These are phyloP conservation scores for Spizaetus ornatus DNA, from an alignment of 2,113 vertebrate genomes.

Conservation along the genomic window DNA sequence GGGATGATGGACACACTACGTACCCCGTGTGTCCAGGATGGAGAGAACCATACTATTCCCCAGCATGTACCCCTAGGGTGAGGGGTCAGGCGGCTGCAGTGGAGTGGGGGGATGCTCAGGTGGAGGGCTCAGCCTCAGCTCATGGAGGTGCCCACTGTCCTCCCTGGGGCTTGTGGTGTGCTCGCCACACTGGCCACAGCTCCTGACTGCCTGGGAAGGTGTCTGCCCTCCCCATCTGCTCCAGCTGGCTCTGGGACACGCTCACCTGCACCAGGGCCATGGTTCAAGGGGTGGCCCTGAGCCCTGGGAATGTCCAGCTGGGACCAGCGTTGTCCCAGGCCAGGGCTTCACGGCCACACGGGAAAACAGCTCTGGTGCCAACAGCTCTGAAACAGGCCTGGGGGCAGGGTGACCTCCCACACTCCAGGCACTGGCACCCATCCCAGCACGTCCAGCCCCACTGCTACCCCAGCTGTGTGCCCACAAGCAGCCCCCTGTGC, in stretches of 20 bases:
- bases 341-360: not conserved
- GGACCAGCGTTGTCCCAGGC: rapidly evolving
- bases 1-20: not conserved
- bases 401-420: not conserved
- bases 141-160: not conserved
- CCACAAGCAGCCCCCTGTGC: not conserved
- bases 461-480: not conserved
- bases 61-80: not conserved
- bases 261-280: not conserved
- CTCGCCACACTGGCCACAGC: not conserved
- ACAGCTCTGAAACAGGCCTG: not conserved
- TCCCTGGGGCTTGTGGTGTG: not conserved
- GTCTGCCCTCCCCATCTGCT: not conserved
- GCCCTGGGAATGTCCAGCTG: not conserved
- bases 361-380: not conserved
- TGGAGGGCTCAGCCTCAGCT: not conserved
- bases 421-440: too few relatives aligned
- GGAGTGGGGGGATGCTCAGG: too few relatives aligned
- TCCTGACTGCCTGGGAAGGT: not conserved
- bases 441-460: not conserved
- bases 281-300: not conserved
- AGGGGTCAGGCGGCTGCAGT: not conserved
- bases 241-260: not conserved
- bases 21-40: rapidly evolving
- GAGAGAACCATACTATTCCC: rapidly evolving